Base-by-base conservation (phyloP, 2,113 vertebrate species). In the Myrmophylax atrothorax region DNA sequence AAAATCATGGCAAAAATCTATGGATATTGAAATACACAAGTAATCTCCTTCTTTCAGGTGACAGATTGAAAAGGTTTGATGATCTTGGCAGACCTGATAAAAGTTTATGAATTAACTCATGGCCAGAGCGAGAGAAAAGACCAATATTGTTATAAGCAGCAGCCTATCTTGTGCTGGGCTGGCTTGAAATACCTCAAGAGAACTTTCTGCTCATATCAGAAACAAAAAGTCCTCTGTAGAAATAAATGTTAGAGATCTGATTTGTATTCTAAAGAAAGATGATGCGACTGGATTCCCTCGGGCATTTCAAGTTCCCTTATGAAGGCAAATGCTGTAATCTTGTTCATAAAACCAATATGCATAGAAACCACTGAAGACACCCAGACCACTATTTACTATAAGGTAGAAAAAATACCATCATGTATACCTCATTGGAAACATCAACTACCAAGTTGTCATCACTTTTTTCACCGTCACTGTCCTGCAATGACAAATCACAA, bases 361-460 rank as follows among this genome's bases (percentile, higher is more conserved):
- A 93, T 25, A 44, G 31, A 68, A 60, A 89, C 4, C 7, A 59
- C n/a, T 42, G 29, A 79, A 74, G 29, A 76, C 35, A 62, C 7
- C 7, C 47, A 50, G 29, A 15, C 6, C 18, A 33, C 4, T 26
- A n/a, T 15, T 63, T 63, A 60, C 14, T 20, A 5, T 40, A 89
- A 82, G 9, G 33, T 4, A 59, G 7, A 78, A 63, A 80, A 94
- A 63, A 1, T 14, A 78, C 14, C 14, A 31, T 2, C 70, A 14
- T 31, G 80, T 81, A n/a, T 97, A 99, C 98, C 98, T 99, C 98
- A 96, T 99, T 99, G 93, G 98, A 99, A 97, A 99, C 98, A 44
- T 98, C 98, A 87, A 99, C 98, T 72, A 99, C 98, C 90, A 99
- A 97, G 97, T 99, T 99, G 94, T 99, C 98, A 70, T 99, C 98